These are phyloP conservation scores for Erpobdella octoculata DNA, from an alignment of 2,888 invertebrate genomes.

Conservation along the genomic window DNA sequence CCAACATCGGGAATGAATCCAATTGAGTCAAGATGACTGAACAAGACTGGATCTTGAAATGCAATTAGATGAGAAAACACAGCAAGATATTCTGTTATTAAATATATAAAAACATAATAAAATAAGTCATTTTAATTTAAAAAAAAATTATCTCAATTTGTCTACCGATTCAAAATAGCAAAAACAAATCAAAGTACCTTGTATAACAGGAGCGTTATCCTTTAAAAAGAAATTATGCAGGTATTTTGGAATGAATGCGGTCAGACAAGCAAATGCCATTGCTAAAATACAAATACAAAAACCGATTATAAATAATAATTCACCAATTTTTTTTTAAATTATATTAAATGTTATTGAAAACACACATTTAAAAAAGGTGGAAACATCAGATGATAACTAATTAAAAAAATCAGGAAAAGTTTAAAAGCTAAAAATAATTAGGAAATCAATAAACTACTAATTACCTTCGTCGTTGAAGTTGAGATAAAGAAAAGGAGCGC, in stretches of 20 bases:
- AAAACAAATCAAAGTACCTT: constrained; percentile 54
- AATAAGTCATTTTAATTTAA: not conserved
- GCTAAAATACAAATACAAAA: constrained; percentile 68
- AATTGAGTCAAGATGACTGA: constrained; percentile 81
- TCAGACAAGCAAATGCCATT: constrained; percentile 86
- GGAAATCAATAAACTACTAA: not conserved
- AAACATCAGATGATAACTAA: not conserved
- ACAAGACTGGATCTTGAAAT: constrained; percentile 84
- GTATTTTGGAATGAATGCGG: constrained; percentile 89
- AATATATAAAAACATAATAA: constrained; percentile 4
- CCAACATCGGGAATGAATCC: constrained; percentile 78
- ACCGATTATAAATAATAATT: no score
- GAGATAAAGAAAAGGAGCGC: constrained; percentile 83
- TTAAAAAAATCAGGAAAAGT: not conserved
- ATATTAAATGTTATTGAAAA: not conserved
- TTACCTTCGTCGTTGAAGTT: constrained; percentile 18
- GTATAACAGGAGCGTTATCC: constrained; percentile 90
- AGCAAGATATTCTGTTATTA: constrained; percentile 71
- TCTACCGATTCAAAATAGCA: not conserved
- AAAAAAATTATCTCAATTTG: not conserved
- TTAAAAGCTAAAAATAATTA: not conserved
- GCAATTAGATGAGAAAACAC: constrained; percentile 93
- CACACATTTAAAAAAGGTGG: not conserved
- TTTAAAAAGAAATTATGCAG: constrained; percentile 91
- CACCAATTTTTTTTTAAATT: not conserved